A percentile compares a stretch with the other conserved stretches of the same genome.
These are phyloP conservation scores for Cydia pomonella DNA, from an alignment of 1,140 invertebrate species.

Conservation along the genomic window DNA sequence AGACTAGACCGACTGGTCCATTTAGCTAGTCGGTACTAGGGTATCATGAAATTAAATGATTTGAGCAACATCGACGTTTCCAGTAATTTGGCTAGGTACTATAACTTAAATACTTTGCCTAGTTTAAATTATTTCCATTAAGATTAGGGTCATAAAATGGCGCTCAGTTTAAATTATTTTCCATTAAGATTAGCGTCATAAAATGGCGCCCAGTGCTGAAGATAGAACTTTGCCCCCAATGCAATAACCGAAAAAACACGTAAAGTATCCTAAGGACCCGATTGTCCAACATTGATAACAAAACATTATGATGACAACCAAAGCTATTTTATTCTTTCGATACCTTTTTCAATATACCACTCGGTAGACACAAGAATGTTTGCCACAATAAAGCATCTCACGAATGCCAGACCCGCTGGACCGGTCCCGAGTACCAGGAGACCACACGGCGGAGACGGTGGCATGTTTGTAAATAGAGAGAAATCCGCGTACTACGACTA, in stretches of 20 bases:
- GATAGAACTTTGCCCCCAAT: too few relatives aligned
- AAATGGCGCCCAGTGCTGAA: too few relatives aligned
- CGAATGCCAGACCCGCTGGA: conserved; percentile 4
- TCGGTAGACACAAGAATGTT: background rate
- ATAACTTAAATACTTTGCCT: too few relatives aligned
- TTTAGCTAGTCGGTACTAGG: conserved; percentile 2
- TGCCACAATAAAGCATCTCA: background rate
- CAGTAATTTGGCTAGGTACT: background rate
- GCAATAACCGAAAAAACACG: too few relatives aligned
- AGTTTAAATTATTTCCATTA: too few relatives aligned
- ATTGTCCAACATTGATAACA: too few relatives aligned
- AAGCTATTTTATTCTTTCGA: background rate
- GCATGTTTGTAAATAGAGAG: conserved; percentile 21
- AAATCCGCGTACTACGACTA: conserved; percentile 18
- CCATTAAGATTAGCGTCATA: too few relatives aligned
- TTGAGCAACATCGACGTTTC: background rate
- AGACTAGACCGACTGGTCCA: background rate
- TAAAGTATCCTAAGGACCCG: too few relatives aligned
- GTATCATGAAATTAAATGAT: conserved; percentile 1
- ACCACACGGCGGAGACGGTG: background rate
- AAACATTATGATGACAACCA: too few relatives aligned
- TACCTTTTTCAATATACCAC: too few relatives aligned
- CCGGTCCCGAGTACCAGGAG: conserved; percentile 19
- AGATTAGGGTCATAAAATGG: too few relatives aligned
- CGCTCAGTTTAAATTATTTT: too few relatives aligned